Base-by-base conservation (phyloP, 2,113 vertebrate genomes). In the Grallaria varia region DNA sequence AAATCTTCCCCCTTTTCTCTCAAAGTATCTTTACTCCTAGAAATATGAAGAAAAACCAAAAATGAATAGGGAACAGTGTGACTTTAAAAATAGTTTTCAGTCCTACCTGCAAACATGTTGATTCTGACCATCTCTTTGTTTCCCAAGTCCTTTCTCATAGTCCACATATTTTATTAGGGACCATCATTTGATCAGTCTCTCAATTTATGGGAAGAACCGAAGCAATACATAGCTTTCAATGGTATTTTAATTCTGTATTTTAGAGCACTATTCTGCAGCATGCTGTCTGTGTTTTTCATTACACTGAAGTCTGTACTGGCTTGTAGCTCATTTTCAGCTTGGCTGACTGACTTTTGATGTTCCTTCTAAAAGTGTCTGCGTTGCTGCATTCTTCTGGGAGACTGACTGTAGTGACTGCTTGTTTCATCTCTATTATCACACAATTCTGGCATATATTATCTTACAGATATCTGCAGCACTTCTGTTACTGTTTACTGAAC, bases 401-500 rank as follows among this genome's bases (percentile, higher is more conserved):
- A 50, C 66, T 8, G 47, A 21, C 85, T 52, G 9, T 6, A 52
- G n/a, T 19, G 35, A 11, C 66, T 49, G 28, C 37, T 93, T 91
- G 52, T 63, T 73, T 37, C 39, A 59, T 82, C 45, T 83, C 52
- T 68, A 20, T 84, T 86, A 84, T 45, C 67, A 83, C 10, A 78
- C 10, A 33, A 20, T 40, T 87, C 84, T 95, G 84, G 53, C 24
- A 47, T 30, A 50, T 22, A 89, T 63, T 50, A 58, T 69, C 28
- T 89, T 60, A 52, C 4, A 91, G 56, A 66, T 60, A 76, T 33
- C 25, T 81, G 31, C 37, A 94, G 50, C 37, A 30, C 37, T 93
- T 62, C 82, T 64, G 53, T 53, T 90, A 53, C 71, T 92, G 58
- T 55, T 91, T 95, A 84, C 18, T 86, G 83, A 94, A 64, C 79